Conservation (phyloP, 2,113 vertebrate genomes). For the Mola mola region DNA sequence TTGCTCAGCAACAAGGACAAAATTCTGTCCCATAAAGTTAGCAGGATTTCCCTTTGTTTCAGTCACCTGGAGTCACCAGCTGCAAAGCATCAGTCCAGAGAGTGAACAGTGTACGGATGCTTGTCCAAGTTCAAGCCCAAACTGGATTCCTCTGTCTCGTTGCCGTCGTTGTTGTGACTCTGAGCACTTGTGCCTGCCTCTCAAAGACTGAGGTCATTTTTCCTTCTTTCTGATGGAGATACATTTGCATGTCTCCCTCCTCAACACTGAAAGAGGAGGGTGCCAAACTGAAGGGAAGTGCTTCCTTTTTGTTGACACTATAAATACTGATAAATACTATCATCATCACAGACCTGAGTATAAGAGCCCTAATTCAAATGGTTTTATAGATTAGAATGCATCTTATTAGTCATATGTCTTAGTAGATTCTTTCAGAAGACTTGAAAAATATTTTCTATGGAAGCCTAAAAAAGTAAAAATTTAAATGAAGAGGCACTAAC, state of each 20-base stretch:
- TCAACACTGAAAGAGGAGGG: constrained; percentile 54
- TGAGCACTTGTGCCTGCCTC: constrained; percentile 55
- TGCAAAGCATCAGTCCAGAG: constrained; percentile 3
- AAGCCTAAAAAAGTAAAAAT: no score
- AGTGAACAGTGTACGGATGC: constrained; percentile 2
- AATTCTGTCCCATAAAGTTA: constrained; percentile 54
- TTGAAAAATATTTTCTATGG: no score
- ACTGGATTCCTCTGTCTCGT: constrained; percentile 4
- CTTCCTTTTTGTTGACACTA: constrained; percentile 33
- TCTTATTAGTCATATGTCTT: no score
- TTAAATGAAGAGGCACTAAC: no score
- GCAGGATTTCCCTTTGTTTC: constrained; percentile 22
- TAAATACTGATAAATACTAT: background rate
- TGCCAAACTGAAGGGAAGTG: constrained; percentile 34
- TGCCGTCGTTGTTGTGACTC: constrained; percentile 54
- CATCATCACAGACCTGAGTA: background rate
- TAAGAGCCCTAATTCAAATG: constrained; percentile 4
- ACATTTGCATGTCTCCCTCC: constrained; percentile 77
- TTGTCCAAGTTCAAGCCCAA: constrained; percentile 42
- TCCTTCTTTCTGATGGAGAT: constrained; percentile 42
- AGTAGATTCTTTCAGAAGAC: no score
- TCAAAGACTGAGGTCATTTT: constrained; percentile 32
- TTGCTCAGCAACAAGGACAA: constrained; percentile 44
- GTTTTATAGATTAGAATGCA: no score
- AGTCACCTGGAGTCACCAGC: background rate